Conservation (phyloP, 2,113 vertebrate genomes). For the Phyllostomus discolor region DNA sequence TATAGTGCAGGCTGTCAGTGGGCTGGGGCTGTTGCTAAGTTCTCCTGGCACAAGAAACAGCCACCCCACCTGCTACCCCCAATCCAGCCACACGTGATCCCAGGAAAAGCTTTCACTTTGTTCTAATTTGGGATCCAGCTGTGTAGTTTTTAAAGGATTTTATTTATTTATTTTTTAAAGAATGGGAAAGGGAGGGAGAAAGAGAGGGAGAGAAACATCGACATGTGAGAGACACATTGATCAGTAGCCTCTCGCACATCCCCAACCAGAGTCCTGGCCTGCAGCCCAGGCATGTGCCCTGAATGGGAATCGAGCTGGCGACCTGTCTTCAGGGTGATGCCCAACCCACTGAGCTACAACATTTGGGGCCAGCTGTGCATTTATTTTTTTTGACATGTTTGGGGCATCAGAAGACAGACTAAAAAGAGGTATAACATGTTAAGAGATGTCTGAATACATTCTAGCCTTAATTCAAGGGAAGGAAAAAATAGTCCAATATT, state of each 20-base stretch:
- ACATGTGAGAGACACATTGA: too few relatives aligned
- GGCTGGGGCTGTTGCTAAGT: neutral
- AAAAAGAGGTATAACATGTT: neutral
- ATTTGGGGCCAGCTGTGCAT: neutral
- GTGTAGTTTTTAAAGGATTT: too few relatives aligned
- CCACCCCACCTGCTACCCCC: neutral
- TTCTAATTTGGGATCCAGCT: neutral
- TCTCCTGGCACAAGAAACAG: neutral
- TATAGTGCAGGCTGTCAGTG: neutral
- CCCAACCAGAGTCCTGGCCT: too few relatives aligned
- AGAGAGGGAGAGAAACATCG: too few relatives aligned
- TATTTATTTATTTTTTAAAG: too few relatives aligned
- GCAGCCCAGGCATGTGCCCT: too few relatives aligned
- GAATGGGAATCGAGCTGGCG: too few relatives aligned
- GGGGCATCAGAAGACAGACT: neutral
- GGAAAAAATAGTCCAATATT: neutral
- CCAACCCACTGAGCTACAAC: too few relatives aligned
- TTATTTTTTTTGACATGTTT: neutral
- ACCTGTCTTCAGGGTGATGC: too few relatives aligned
- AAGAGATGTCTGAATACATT: neutral
- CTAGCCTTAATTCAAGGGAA: neutral
- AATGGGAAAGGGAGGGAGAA: too few relatives aligned
- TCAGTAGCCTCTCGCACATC: too few relatives aligned
- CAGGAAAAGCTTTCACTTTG: neutral
- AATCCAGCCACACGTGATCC: neutral